phyloP scores from a whole-genome alignment of 2,888 invertebrate genomes.

The Eueremaeus valkanovi region DNA sequence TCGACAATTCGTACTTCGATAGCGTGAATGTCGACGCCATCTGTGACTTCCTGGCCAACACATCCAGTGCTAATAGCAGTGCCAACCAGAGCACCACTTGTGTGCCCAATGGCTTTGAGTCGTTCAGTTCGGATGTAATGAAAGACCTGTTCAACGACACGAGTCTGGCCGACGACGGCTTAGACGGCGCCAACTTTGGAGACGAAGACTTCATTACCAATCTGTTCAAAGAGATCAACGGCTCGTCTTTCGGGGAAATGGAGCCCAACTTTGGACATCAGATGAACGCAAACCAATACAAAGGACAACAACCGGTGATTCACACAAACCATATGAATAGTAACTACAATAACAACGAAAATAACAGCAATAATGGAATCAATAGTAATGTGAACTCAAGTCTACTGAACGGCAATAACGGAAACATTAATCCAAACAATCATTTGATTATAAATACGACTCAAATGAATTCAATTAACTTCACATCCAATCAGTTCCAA shows the following conservation, averaged over 20 bases:
- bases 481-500: not conserved
- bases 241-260: not conserved
- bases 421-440: conserved; percentile 16
- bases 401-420: not conserved
- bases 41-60: not conserved
- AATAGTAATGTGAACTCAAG: not conserved
- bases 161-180: conserved; percentile 14
- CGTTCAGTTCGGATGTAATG: not conserved
- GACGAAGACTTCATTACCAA: conserved; percentile 40
- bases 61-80: not conserved
- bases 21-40: conserved; percentile 13
- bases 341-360: not conserved
- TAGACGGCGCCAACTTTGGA: conserved; percentile 11
- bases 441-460: conserved; percentile 8
- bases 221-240: conserved; percentile 35
- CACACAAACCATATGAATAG: no score
- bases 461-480: not conserved
- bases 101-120: not conserved
- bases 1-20: conserved; percentile 18
- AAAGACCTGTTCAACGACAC: conserved; percentile 18
- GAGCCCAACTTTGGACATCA: not conserved
- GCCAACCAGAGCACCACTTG: not conserved
- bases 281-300: not conserved
- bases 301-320: not conserved
- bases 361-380: not conserved